Conservation (phyloP, 2,113 vertebrate species). For the Eretmodus cyanostictus region DNA sequence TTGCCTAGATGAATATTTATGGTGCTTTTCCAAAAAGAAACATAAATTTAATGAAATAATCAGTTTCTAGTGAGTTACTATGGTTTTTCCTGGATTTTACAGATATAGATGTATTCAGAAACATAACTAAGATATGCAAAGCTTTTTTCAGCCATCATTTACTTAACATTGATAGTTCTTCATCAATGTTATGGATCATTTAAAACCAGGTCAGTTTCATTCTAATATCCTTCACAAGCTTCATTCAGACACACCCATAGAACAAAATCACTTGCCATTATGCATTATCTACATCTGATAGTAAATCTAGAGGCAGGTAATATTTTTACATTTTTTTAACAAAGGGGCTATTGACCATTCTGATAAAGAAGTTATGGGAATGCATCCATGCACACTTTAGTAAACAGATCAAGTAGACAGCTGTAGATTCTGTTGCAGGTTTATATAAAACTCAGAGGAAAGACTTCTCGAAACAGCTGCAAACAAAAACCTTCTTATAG, state of each 20-base stretch:
- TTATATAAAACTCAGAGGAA: background rate
- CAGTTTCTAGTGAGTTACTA: background rate
- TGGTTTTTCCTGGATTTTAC: background rate
- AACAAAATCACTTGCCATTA: background rate
- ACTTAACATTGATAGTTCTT: background rate
- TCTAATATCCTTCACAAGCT: background rate
- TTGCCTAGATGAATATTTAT: background rate
- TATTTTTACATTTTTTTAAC: background rate
- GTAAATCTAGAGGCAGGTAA: background rate
- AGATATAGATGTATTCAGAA: background rate
- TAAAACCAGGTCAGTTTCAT: background rate
- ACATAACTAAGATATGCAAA: background rate
- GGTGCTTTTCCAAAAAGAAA: background rate
- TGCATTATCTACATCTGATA: background rate
- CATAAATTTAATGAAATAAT: background rate
- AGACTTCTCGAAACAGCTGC: background rate
- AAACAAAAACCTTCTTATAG: background rate
- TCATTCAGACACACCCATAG: background rate
- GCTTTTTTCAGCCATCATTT: rapidly evolving
- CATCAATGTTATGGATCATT: background rate
- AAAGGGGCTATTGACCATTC: background rate
- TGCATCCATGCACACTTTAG: background rate
- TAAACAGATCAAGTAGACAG: background rate
- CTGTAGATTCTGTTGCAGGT: background rate
- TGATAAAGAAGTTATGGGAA: background rate